Conservation (phyloP, 2,888 invertebrate genomes). For the Drosophila phalerata region DNA sequence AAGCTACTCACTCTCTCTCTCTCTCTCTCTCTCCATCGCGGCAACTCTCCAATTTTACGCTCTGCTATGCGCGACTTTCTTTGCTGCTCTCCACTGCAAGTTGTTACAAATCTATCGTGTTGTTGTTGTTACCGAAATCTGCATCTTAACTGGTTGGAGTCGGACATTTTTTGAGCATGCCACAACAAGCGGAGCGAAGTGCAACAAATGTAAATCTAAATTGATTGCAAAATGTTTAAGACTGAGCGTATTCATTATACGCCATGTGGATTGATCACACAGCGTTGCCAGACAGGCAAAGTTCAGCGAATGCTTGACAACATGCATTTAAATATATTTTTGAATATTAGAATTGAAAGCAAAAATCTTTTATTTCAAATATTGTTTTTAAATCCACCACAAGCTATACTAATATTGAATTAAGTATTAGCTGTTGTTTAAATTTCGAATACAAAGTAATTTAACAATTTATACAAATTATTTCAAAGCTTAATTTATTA, state of each 20-base stretch:
- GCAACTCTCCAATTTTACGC: background rate
- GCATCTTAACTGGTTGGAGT: conserved; percentile 57
- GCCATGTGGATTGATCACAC: conserved; percentile 40
- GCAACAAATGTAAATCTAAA: conserved; percentile 77
- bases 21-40: background rate
- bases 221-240: conserved; percentile 76
- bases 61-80: conserved; percentile 50
- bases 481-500: too few species aligned
- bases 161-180: conserved; percentile 33
- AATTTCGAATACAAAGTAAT: too few species aligned
- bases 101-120: conserved; percentile 28
- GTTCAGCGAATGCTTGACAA: background rate
- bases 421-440: too few species aligned
- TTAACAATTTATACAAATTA: too few species aligned
- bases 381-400: too few species aligned
- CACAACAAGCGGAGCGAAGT: conserved; percentile 34
- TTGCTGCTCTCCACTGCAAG: conserved; percentile 49
- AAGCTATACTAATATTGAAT: background rate
- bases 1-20: background rate
- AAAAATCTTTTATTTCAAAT: too few species aligned
- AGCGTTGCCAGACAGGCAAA: conserved; percentile 58
- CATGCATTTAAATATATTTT: background rate
- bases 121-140: conserved; percentile 51
- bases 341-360: background rate
- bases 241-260: conserved; percentile 58